Evolutionary conservation across 2,113 vertebrate genomes (phyloP).

Genomic region (Periophthalmus modestus): DNA sequence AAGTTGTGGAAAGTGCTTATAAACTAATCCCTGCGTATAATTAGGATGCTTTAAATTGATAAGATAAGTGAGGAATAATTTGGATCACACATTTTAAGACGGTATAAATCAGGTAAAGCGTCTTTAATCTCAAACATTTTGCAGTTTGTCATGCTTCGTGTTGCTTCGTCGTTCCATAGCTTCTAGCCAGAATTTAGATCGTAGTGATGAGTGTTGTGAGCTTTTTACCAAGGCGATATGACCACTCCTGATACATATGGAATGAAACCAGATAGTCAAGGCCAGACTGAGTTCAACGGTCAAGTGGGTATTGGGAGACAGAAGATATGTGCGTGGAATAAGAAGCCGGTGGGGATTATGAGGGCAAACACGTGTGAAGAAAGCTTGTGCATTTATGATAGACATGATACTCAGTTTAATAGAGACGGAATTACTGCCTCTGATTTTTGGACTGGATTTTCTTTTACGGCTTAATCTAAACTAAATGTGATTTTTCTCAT

Average conservation of each 20-base stretch:
- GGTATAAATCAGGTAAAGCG: too few relatives aligned
- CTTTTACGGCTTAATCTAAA: not conserved
- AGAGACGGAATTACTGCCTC: not conserved
- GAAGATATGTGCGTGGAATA: constrained; percentile 3
- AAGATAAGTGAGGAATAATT: too few relatives aligned
- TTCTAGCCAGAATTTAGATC: not conserved
- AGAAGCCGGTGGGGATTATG: not conserved
- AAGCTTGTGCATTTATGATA: not conserved
- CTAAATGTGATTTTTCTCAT: not conserved
- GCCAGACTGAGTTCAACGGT: not conserved
- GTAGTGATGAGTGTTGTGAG: not conserved
- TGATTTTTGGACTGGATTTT: not conserved
- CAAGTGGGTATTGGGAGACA: not conserved
- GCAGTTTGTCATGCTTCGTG: not conserved
- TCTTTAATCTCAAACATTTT: not conserved
- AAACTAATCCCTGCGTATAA: too few relatives aligned
- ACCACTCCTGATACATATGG: not conserved
- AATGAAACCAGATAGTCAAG: not conserved
- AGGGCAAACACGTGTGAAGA: not conserved
- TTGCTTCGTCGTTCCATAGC: not conserved
- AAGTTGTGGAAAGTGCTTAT: too few relatives aligned
- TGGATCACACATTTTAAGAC: too few relatives aligned
- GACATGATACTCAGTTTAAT: not conserved
- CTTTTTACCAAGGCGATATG: not conserved
- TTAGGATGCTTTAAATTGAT: too few relatives aligned